Evolutionary conservation across 2,113 vertebrate species (phyloP), one percentile per base, ranked within the genome.

Genomic region (Cololabis saira): DNA sequence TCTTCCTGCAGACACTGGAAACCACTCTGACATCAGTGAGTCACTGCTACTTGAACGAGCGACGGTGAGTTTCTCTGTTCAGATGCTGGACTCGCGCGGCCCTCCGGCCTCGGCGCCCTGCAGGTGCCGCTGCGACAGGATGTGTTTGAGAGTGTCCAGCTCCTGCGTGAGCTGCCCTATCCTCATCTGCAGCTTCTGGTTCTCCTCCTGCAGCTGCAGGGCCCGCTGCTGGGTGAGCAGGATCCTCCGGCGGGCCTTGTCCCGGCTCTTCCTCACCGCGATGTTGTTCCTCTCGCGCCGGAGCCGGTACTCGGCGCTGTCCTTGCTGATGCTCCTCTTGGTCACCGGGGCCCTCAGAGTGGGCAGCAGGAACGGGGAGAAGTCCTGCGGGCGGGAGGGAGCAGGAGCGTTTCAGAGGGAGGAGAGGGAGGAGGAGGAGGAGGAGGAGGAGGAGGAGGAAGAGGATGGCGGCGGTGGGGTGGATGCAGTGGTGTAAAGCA

Each of bases 241-340:
- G 59, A 95, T 94, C 64, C 95, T 91, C 17, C 95, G 82, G 58
- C 96, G 95, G 37, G 96, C 96, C 76, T 96, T 96, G 91, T 96
- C 96, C 1, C 95, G 91, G 82, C 96, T 97, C 87, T 96, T 97
- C 55, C 96, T 93, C 78, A 97, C 96, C 0, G 96, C 96, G 0
- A 96, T 90, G 87, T 97, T 97, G 91, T 97, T 97, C 65, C 95
- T 92, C 78, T 96, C 95, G 0, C 95, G 89, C 3, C 96, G 89
- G 83, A 92, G 44, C 0, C 96, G 93, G 84, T 97, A 97, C 78
- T 97, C 96, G 0, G 90, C 59, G 33, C 95, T 97, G 87, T 96
- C 94, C 72, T 97, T 97, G 80, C 93, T 95, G 82, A 96, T 83
- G 0, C 88, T 92, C 61, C 95, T 93, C 90, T 96, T 94, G 56